phyloP scores from a whole-genome alignment of 2,888 invertebrate species.

The Hypomecis punctinalis region DNA sequence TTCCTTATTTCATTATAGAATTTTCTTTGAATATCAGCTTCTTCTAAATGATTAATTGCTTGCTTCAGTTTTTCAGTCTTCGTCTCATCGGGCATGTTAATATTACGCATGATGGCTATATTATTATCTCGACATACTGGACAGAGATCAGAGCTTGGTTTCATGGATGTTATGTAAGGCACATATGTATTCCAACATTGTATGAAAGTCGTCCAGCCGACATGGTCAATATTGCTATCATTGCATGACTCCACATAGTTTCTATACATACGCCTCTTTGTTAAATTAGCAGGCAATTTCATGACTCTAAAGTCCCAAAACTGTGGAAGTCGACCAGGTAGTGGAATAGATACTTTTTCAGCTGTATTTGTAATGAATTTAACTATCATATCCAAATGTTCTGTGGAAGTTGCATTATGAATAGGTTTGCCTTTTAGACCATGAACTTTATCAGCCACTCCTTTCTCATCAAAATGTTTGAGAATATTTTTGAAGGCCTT shows the following conservation, averaged over 20 bases:
- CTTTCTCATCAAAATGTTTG: conserved; percentile 23
- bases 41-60: conserved; percentile 20
- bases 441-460: conserved; percentile 24
- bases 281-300: not conserved
- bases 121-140: conserved; percentile 22
- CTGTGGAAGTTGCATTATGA: conserved; percentile 19
- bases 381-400: conserved; percentile 19
- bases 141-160: conserved; percentile 23
- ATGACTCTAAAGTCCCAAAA: not conserved
- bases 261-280: conserved; percentile 7
- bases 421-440: conserved; percentile 23
- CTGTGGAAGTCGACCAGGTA: conserved; percentile 1
- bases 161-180: conserved; percentile 21
- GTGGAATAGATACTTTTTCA: not conserved
- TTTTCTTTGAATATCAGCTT: conserved; percentile 1
- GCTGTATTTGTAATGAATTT: conserved; percentile 20
- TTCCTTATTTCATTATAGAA: not conserved
- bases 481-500: conserved; percentile 22
- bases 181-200: conserved; percentile 20
- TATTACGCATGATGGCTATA: conserved; percentile 23
- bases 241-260: conserved; percentile 21
- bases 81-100: conserved; percentile 21
- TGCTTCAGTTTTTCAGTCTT: conserved; percentile 21
- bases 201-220: conserved; percentile 22
- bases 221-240: conserved; percentile 21